These are phyloP conservation scores for Oreochromis grahami DNA, from an alignment of 2,797 vertebrate species.

Conservation along the genomic window DNA sequence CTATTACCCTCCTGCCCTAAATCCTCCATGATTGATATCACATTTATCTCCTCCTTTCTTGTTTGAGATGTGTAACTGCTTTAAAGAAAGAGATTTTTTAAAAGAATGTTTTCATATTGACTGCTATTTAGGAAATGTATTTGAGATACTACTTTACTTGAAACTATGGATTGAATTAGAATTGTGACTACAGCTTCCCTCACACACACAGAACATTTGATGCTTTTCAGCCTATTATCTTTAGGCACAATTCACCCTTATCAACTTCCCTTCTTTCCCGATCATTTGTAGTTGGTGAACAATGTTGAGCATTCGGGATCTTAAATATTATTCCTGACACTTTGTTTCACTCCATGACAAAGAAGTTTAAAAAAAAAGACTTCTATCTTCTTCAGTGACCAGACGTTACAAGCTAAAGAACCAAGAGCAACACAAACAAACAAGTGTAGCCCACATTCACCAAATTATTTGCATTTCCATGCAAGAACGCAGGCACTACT, in stretches of 20 bases:
- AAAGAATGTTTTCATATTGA: neutral
- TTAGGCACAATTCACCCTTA: neutral
- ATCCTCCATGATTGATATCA: conserved; percentile 22
- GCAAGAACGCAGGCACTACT: neutral
- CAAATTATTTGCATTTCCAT: neutral
- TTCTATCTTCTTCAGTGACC: neutral
- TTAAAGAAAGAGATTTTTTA: neutral
- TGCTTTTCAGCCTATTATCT: neutral
- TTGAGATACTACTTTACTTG: neutral
- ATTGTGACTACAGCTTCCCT: neutral
- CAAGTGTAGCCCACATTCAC: neutral
- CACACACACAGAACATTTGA: neutral
- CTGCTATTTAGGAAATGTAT: neutral
- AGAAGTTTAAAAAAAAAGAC: neutral
- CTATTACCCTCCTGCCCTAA: neutral
- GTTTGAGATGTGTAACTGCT: neutral
- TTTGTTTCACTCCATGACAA: neutral
- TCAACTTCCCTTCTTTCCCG: neutral
- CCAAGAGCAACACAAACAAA: neutral
- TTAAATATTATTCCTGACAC: neutral
- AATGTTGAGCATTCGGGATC: neutral
- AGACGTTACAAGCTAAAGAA: neutral
- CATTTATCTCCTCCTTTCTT: neutral
- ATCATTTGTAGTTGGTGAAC: neutral
- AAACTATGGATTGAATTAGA: neutral